Evolutionary conservation across 2,888 invertebrate species (phyloP).

Genomic region (Acronicta aceris): DNA sequence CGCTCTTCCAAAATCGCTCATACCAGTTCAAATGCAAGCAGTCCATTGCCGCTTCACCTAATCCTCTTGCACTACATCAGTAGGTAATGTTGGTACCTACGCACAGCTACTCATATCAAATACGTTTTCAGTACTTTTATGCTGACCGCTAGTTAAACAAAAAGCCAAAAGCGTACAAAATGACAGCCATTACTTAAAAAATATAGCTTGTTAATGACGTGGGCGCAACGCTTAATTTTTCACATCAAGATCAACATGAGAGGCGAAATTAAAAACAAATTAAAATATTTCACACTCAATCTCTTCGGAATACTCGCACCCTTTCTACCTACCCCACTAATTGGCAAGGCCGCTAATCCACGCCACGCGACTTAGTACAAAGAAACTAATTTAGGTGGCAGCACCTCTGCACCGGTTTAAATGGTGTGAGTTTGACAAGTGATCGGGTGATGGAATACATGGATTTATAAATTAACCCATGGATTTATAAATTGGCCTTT

Average conservation of each 20-base stretch:
- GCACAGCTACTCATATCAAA: too few relatives aligned
- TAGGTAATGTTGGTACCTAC: too few relatives aligned
- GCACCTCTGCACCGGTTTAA: constrained; percentile 10
- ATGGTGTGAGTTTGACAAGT: constrained; percentile 44
- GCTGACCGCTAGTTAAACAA: too few relatives aligned
- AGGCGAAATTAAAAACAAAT: constrained; percentile 54
- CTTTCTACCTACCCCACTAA: constrained; percentile 27
- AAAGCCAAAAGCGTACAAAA: too few relatives aligned
- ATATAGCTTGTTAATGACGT: too few relatives aligned
- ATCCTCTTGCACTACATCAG: too few relatives aligned
- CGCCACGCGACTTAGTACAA: constrained; percentile 58
- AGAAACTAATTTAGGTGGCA: constrained; percentile 56
- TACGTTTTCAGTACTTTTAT: too few relatives aligned
- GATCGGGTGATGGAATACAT: constrained; percentile 12
- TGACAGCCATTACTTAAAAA: too few relatives aligned
- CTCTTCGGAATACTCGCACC: constrained; percentile 27
- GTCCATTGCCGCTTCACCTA: too few relatives aligned
- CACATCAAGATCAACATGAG: constrained; percentile 24
- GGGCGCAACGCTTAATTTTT: constrained; percentile 10
- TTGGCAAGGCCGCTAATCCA: constrained; percentile 56
- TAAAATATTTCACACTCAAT: constrained; percentile 54
- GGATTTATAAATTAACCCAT: not conserved
- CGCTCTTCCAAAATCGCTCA: too few relatives aligned
- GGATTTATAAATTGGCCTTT: too few relatives aligned
- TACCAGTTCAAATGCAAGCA: too few relatives aligned